Percentiles rank a stretch among this genome's conserved stretches.
Conservation (phyloP, 2,113 vertebrate species). For the Tympanuchus pallidicinctus region DNA sequence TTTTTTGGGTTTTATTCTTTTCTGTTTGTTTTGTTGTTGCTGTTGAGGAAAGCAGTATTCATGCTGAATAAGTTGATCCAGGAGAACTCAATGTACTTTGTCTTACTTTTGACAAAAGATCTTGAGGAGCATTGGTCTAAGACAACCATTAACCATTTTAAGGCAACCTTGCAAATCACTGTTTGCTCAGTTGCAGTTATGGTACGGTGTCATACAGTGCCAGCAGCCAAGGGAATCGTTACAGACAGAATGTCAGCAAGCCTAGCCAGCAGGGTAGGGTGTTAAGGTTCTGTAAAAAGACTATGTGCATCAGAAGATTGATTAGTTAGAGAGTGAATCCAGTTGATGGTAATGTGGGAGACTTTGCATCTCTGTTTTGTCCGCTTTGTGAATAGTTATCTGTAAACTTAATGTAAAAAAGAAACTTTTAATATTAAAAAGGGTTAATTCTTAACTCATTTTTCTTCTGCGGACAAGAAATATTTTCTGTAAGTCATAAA, state of each 20-base stretch:
- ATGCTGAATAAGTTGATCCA: not conserved
- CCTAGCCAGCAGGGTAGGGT: not conserved
- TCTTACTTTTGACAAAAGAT: not conserved
- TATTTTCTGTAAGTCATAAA: slow-evolving; percentile 78
- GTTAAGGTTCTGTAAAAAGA: not conserved
- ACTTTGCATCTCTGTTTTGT: slow-evolving; percentile 21
- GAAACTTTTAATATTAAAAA: slow-evolving; percentile 60
- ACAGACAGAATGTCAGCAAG: not conserved
- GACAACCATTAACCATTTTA: not conserved
- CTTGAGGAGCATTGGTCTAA: not conserved
- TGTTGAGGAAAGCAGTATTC: not conserved
- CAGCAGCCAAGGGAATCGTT: not conserved
- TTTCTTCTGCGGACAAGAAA: slow-evolving; percentile 62
- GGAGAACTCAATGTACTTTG: not conserved
- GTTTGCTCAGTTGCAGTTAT: not conserved
- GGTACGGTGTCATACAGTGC: not conserved
- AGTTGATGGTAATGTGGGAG: slow-evolving; percentile 22
- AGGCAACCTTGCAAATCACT: not conserved
- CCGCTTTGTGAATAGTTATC: slow-evolving; percentile 47
- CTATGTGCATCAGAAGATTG: slow-evolving; percentile 30
- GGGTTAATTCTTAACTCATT: slow-evolving; percentile 74
- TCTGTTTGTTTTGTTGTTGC: not conserved
- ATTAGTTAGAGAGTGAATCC: not conserved
- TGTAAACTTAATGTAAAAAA: not conserved
- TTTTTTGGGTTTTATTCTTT: not conserved